phyloP scores from a whole-genome alignment of 2,888 invertebrate species.

The Drosophila pseudotalamancana region DNA sequence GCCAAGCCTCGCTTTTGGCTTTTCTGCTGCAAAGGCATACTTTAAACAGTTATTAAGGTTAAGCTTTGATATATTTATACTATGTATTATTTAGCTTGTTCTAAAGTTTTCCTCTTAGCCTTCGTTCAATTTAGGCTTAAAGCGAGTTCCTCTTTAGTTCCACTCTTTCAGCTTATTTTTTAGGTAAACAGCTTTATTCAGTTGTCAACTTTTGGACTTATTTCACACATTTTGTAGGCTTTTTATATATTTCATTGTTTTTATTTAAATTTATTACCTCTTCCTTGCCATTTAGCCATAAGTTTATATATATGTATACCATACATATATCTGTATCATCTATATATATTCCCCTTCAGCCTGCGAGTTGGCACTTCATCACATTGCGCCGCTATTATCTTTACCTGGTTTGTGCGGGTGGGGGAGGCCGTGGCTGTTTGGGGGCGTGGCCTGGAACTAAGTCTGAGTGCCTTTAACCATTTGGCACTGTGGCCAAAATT shows the following conservation, averaged over 20 bases:
- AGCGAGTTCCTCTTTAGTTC: too few species aligned
- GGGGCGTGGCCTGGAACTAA: conserved; percentile 21
- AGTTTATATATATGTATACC: conserved; percentile 29
- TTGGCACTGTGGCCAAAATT: conserved; percentile 62
- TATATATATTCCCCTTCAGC: not conserved
- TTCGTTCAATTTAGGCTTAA: too few species aligned
- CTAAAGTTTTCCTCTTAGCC: too few species aligned
- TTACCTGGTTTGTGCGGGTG: conserved; percentile 11
- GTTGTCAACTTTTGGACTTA: not conserved
- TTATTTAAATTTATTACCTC: not conserved
- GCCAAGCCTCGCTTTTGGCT: conserved; percentile 1
- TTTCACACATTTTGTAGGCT: not conserved
- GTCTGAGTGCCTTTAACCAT: conserved; percentile 40
- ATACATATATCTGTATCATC: too few species aligned
- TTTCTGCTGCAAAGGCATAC: too few species aligned
- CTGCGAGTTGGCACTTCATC: conserved; percentile 44
- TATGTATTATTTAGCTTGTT: too few species aligned
- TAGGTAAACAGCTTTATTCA: too few species aligned
- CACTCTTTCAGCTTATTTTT: too few species aligned
- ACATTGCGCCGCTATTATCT: conserved; percentile 24
- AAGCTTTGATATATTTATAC: too few species aligned
- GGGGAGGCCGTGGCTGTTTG: not conserved
- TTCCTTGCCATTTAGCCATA: conserved; percentile 50
- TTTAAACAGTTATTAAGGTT: too few species aligned
- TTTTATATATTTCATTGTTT: not conserved